Percentiles rank a stretch among this genome's conserved stretches.
Evolutionary conservation across 1,140 invertebrate genomes (phyloP).

Genomic region (Anastrepha obliqua): DNA sequence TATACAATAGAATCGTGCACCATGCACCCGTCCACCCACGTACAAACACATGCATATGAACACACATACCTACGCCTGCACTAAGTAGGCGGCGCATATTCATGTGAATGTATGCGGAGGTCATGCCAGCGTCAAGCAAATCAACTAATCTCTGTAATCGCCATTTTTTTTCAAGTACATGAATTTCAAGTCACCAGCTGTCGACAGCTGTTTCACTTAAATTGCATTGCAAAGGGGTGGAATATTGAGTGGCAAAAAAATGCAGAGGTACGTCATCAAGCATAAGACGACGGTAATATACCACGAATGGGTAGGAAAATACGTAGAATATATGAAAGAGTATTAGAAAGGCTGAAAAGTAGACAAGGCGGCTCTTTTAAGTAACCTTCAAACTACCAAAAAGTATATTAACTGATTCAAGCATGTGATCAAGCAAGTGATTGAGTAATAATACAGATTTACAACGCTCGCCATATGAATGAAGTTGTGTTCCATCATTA

Average conservation of each 20-base stretch:
- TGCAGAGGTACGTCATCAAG: too few species aligned
- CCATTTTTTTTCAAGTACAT: constrained; percentile 35
- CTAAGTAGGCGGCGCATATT: not conserved
- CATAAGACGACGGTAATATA: too few species aligned
- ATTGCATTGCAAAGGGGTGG: not conserved
- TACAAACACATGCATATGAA: not conserved
- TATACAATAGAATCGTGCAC: not conserved
- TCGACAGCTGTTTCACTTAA: constrained; percentile 28
- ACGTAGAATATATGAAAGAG: too few species aligned
- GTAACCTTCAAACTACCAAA: too few species aligned
- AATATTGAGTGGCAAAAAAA: not conserved
- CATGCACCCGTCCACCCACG: not conserved
- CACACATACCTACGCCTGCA: not conserved
- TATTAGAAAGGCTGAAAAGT: too few species aligned
- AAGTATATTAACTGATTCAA: too few species aligned
- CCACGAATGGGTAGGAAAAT: too few species aligned
- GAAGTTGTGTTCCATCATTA: too few species aligned
- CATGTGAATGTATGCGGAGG: not conserved
- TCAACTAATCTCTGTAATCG: constrained; percentile 36
- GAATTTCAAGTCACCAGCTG: constrained; percentile 12
- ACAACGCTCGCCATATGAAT: too few species aligned
- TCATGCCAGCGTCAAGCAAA: constrained; percentile 8
- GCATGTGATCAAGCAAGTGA: too few species aligned
- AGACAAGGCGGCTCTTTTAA: too few species aligned
- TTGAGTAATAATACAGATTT: too few species aligned